Evolutionary conservation across 2,797 vertebrate genomes (phyloP).

Genomic region (Rhodeus uyekii): DNA sequence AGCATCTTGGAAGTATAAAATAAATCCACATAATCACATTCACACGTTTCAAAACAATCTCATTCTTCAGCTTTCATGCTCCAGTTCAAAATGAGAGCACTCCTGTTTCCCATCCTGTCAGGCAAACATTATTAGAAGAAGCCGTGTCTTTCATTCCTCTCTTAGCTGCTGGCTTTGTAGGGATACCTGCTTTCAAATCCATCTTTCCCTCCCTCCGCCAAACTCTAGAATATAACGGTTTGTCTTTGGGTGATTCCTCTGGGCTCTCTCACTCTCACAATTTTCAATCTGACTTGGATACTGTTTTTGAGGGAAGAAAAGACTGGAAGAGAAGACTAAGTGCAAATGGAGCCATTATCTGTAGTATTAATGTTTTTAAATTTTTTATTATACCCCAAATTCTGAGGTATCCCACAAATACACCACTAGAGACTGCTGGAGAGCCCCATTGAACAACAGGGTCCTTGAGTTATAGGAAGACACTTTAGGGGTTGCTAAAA

Average conservation of each 20-base stretch:
- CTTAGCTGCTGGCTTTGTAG: constrained; percentile 48
- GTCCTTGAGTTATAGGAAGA: not conserved
- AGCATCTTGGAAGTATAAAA: not conserved
- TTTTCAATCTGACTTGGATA: constrained; percentile 7
- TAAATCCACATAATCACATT: not conserved
- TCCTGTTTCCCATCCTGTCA: constrained; percentile 42
- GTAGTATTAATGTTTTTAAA: not conserved
- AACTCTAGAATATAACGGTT: constrained; percentile 34
- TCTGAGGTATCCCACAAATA: constrained; percentile 25
- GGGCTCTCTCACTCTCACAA: constrained; percentile 36
- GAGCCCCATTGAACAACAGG: not conserved
- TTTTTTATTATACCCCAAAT: not conserved
- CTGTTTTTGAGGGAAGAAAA: constrained; percentile 10
- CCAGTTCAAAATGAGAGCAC: constrained; percentile 38
- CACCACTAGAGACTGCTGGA: constrained; percentile 39
- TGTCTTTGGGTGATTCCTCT: constrained; percentile 25
- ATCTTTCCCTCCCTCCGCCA: constrained; percentile 22
- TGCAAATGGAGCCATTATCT: constrained; percentile 28
- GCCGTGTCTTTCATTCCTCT: constrained; percentile 49
- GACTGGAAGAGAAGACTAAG: not conserved
- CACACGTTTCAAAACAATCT: not conserved
- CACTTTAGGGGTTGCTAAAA: not conserved
- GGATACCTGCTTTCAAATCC: constrained; percentile 40
- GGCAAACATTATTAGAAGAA: constrained; percentile 41
- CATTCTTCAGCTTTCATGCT: constrained; percentile 35